Evolutionary conservation across 2,113 vertebrate species (phyloP).

Genomic region (Epinephelus cyanopodus): DNA sequence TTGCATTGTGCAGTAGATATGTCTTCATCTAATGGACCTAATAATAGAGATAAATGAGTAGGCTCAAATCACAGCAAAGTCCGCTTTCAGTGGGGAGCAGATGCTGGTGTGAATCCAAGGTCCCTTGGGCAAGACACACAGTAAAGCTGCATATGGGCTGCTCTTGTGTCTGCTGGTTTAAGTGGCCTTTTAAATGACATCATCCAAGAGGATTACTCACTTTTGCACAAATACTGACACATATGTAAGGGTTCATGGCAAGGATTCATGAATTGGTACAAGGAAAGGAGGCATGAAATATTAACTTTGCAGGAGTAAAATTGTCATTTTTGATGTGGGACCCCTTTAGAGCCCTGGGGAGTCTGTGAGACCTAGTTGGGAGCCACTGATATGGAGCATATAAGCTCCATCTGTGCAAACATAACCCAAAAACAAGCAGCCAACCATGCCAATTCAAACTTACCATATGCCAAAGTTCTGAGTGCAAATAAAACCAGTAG

Average conservation of each 20-base stretch:
- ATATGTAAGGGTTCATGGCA: background rate
- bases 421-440: conserved; percentile 24
- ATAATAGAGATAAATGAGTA: conserved; percentile 71
- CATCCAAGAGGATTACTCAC: conserved; percentile 41
- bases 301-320: background rate
- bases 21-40: conserved; percentile 49
- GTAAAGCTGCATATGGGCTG: conserved; percentile 59
- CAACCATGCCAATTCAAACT: conserved; percentile 58
- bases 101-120: conserved; percentile 66
- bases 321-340: background rate
- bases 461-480: conserved; percentile 80
- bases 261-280: background rate
- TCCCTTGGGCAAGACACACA: conserved; percentile 64
- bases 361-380: conserved; percentile 1
- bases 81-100: conserved; percentile 63
- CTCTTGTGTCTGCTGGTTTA: conserved; percentile 54
- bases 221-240: background rate
- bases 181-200: conserved; percentile 70
- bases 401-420: conserved; percentile 61
- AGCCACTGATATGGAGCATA: conserved; percentile 5
- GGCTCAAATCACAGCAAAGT: conserved; percentile 12
- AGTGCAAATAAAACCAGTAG: conserved; percentile 69
- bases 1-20: background rate
- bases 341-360: background rate
- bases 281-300: background rate